Evolutionary conservation across 2,113 vertebrate genomes (phyloP).

Genomic region (Delphinapterus leucas): DNA sequence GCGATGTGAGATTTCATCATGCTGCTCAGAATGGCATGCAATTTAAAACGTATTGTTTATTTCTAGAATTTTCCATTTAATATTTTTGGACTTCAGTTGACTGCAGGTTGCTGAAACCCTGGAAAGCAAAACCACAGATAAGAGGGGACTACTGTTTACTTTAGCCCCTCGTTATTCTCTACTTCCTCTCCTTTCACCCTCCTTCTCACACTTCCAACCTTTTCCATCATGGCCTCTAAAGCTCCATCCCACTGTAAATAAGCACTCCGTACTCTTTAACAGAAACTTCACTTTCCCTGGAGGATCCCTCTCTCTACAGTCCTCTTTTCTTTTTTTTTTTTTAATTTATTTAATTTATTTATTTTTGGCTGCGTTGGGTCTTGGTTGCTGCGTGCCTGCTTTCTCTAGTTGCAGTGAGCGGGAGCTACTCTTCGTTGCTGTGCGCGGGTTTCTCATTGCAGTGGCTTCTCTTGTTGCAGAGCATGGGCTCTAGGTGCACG

Average conservation of each 20-base stretch:
- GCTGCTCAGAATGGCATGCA: neutral
- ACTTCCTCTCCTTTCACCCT: neutral
- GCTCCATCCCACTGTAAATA: neutral
- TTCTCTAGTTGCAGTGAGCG: too few relatives aligned
- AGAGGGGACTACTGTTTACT: neutral
- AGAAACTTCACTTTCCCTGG: neutral
- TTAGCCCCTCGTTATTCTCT: neutral
- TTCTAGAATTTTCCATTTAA: neutral
- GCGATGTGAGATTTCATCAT: neutral
- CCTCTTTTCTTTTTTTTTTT: neutral
- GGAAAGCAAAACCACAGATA: neutral
- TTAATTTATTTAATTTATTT: too few relatives aligned
- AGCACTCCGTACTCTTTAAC: neutral
- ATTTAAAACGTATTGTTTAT: neutral
- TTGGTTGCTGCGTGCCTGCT: fast-evolving
- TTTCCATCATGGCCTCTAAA: neutral
- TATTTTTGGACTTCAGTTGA: neutral
- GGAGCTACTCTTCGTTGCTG: too few relatives aligned
- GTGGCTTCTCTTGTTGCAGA: too few relatives aligned
- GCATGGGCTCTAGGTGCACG: too few relatives aligned
- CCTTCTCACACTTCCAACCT: neutral
- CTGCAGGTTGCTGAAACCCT: neutral
- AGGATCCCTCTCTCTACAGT: neutral
- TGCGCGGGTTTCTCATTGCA: too few relatives aligned
- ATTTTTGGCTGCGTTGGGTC: too few relatives aligned